phyloP scores from a whole-genome alignment of 2,113 vertebrate species.

The Amblyornis subalaris region DNA sequence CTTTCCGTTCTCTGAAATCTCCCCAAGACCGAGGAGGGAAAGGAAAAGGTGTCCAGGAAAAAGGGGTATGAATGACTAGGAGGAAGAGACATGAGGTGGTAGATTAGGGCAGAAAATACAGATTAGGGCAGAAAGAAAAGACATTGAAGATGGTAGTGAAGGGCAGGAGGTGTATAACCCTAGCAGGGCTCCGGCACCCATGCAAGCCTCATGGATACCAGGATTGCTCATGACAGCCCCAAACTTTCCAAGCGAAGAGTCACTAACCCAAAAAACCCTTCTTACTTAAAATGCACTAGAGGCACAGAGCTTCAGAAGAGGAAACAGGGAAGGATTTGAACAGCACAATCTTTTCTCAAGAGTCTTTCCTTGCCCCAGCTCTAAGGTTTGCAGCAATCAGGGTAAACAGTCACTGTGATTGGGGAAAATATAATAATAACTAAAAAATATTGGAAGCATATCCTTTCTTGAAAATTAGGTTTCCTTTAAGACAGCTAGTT shows the following conservation, averaged over 20 bases:
- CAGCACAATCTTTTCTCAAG: not conserved
- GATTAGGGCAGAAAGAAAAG: not conserved
- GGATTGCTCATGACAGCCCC: not conserved
- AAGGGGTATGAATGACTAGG: accelerated
- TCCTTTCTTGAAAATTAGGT: not conserved
- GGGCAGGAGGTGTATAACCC: accelerated
- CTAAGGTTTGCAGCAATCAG: not conserved
- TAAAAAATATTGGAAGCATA: not conserved
- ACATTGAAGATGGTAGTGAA: not conserved
- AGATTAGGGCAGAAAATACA: not conserved
- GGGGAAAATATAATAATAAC: not conserved
- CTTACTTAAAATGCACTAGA: not conserved
- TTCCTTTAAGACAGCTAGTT: not conserved
- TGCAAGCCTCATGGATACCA: not conserved
- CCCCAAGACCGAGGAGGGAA: not conserved
- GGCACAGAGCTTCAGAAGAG: not conserved
- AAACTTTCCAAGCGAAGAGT: not conserved
- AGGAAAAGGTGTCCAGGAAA: not conserved
- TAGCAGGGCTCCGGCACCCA: not conserved
- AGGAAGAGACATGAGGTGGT: not conserved
- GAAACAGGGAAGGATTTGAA: not conserved
- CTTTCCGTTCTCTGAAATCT: not conserved
- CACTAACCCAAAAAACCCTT: not conserved
- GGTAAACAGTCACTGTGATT: not conserved
- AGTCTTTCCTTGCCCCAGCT: not conserved